Evolutionary conservation across 2,113 vertebrate genomes (phyloP).

Genomic region (Castor canadensis): DNA sequence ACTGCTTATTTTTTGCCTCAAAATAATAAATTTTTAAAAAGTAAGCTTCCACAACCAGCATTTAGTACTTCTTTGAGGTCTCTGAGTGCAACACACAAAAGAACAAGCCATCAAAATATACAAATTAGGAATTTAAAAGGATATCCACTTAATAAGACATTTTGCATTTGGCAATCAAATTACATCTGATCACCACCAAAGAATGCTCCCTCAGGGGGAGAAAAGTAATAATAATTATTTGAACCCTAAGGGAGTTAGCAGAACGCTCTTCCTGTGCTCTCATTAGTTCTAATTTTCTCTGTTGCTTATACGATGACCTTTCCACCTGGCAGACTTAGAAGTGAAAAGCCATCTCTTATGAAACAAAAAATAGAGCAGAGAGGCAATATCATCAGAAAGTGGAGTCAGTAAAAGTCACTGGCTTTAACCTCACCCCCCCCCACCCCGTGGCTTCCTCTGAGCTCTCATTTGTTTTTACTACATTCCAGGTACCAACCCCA

Average conservation of each 20-base stretch:
- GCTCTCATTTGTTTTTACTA: not conserved
- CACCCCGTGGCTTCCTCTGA: not conserved
- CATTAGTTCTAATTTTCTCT: slow-evolving; percentile 68
- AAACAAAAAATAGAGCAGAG: slow-evolving; percentile 45
- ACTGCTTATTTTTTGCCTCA: not conserved
- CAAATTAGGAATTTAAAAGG: slow-evolving; percentile 54
- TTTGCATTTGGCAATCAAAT: slow-evolving; percentile 56
- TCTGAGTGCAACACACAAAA: slow-evolving; percentile 34
- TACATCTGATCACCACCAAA: slow-evolving; percentile 45
- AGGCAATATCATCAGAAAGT: not conserved
- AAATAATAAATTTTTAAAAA: not conserved
- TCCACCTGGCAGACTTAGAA: slow-evolving; percentile 57
- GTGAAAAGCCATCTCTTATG: slow-evolving; percentile 55
- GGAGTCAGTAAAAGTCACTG: not conserved
- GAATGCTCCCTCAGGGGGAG: not conserved
- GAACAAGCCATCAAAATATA: slow-evolving; percentile 26
- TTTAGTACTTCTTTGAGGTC: not conserved
- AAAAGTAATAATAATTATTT: slow-evolving; percentile 35
- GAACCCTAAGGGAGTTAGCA: slow-evolving; percentile 53
- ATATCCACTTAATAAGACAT: slow-evolving; percentile 53
- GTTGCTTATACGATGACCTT: slow-evolving; percentile 59
- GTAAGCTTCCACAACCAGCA: not conserved
- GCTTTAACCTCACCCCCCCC: not conserved
- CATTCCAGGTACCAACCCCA: not conserved
- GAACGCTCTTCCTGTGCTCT: slow-evolving; percentile 56